These are phyloP conservation scores for Pogoniulus pusillus DNA, from an alignment of 2,797 vertebrate genomes.

Conservation along the genomic window DNA sequence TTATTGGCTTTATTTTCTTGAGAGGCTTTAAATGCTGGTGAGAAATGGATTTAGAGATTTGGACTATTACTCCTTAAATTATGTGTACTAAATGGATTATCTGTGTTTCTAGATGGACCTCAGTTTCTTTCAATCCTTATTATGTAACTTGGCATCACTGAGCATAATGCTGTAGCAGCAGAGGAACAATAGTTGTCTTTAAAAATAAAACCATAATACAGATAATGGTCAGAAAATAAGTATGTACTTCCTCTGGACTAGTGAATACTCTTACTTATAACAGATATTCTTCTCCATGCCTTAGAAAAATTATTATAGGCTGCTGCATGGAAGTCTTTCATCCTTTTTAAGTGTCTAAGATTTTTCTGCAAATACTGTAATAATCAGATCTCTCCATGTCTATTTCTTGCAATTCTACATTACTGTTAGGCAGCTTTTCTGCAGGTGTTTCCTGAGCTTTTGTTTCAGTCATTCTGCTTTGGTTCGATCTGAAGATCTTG, in stretches of 20 bases:
- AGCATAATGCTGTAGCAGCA: neutral
- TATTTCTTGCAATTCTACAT: neutral
- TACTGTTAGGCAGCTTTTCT: slow-evolving; percentile 34
- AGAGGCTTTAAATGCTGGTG: neutral
- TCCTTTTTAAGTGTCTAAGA: slow-evolving; percentile 32
- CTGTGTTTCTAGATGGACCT: neutral
- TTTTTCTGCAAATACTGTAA: neutral
- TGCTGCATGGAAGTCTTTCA: slow-evolving; percentile 4
- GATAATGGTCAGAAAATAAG: neutral
- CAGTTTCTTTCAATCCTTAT: neutral
- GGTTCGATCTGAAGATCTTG: slow-evolving; percentile 5
- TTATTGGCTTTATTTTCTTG: neutral
- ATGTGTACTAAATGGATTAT: neutral
- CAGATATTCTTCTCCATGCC: neutral
- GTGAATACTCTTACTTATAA: neutral
- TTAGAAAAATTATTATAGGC: slow-evolving; percentile 20
- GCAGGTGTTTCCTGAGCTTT: slow-evolving; percentile 1
- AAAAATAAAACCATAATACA: slow-evolving; percentile 24
- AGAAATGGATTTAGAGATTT: neutral
- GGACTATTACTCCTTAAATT: neutral
- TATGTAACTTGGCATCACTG: neutral
- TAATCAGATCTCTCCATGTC: slow-evolving; percentile 6
- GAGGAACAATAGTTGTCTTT: neutral
- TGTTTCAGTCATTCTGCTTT: slow-evolving; percentile 39
- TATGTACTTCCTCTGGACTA: neutral